A percentile compares a stretch with the other conserved stretches of the same genome.
These are phyloP conservation scores for Steinernema feltiae DNA, from an alignment of 1,140 invertebrate species.

Conservation along the genomic window DNA sequence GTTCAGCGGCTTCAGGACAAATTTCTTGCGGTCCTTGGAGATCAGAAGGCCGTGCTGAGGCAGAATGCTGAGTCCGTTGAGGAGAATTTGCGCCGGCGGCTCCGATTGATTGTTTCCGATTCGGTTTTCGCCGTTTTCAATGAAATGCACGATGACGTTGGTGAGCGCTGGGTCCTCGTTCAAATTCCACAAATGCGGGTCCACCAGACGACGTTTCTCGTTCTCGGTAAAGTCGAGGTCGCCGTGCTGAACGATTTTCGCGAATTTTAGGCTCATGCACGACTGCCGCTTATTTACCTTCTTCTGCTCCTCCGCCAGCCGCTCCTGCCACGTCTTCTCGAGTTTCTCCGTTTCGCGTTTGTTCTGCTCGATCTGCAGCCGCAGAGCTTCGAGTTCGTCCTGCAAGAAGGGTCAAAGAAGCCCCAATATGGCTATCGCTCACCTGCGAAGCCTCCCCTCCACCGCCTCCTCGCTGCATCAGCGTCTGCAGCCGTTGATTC, in stretches of 20 bases:
- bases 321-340: slow-evolving; percentile 63
- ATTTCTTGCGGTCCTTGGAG: slow-evolving; percentile 58
- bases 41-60: slow-evolving; percentile 63
- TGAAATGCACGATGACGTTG: slow-evolving; percentile 64
- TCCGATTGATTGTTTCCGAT: slow-evolving; percentile 59
- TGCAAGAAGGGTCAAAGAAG: too few relatives aligned
- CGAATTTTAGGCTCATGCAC: slow-evolving; percentile 9
- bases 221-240: slow-evolving; percentile 50
- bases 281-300: slow-evolving; percentile 42
- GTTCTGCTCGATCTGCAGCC: slow-evolving; percentile 61
- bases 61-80: slow-evolving; percentile 65
- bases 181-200: slow-evolving; percentile 65
- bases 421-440: too few relatives aligned
- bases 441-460: slow-evolving; percentile 50
- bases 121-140: slow-evolving; percentile 60
- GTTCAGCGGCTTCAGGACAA: slow-evolving; percentile 61
- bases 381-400: slow-evolving; percentile 60
- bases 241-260: slow-evolving; percentile 26
- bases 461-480: slow-evolving; percentile 51
- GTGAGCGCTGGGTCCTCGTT: slow-evolving; percentile 65
- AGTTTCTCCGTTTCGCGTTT: slow-evolving; percentile 64
- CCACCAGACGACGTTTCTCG: slow-evolving; percentile 61
- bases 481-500: slow-evolving; percentile 63
- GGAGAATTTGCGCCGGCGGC: slow-evolving; percentile 58
- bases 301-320: slow-evolving; percentile 61